Base-by-base conservation (phyloP, 2,888 invertebrate species). In the Stenchaetothrips biformis region DNA sequence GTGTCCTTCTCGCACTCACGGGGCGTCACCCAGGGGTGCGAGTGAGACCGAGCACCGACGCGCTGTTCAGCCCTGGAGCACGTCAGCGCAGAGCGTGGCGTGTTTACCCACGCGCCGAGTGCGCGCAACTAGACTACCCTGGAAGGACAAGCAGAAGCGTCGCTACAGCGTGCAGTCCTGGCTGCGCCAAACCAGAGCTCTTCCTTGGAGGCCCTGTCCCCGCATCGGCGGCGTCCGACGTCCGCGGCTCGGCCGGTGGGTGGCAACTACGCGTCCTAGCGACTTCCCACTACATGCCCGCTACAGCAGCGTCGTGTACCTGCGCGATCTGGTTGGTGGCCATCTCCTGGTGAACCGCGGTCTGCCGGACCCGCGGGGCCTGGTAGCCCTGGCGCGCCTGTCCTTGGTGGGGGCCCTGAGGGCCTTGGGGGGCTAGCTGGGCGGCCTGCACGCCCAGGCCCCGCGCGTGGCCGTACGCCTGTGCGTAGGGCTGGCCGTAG, bases 291-390 rank as follows among this genome's bases (percentile, higher is more conserved):
- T 53, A 53, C 16, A 53, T 37, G 2, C 37, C 4, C 37, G 1
- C 37, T 37, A 37, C 37, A 37, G 37, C 37, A 37, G 37, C 37
- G 37, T 37, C 37, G 25, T 74, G 67, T 74, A 74, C 67, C 67
- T 74, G 67, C 21, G 67, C 67, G 67, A 74, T 74, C 67, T 74
- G 67, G 67, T 74, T 74, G 67, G 67, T 25, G 67, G 67, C 67
- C 67, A 74, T 74, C 21, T 74, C 67, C 67, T 74, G 67, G 25
- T 74, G 67, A 11, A 74, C 67, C 7, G 67, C 67, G 67, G 25
- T 25, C 67, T 74, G 67, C 7, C 67, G 67, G 67, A 74, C 67
- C 21, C 25, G 67, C 67, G 37, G 37, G 37, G 37, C 37, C 37
- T 37, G 37, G 37, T 37, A 4, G 2, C 37, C 37, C 21, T 74